Conservation (phyloP, 2,888 invertebrate species). For the Prenolepis imparis region DNA sequence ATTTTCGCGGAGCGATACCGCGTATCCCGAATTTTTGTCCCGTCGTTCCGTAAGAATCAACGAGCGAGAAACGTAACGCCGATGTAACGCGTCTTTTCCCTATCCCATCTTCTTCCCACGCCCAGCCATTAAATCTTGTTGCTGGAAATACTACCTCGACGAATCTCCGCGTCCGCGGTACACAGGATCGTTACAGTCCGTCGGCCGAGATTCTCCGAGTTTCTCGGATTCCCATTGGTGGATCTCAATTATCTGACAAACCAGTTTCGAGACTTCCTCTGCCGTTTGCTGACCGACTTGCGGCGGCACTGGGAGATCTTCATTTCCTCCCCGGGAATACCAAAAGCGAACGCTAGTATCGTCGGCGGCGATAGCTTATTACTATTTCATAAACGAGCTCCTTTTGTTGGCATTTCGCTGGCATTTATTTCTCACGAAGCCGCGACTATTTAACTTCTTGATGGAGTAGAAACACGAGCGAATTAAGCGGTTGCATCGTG, state of each 20-base stretch:
- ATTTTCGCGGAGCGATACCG: neutral
- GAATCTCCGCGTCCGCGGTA: constrained; percentile 46
- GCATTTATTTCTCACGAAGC: neutral
- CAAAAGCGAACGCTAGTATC: constrained; percentile 28
- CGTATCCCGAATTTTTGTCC: constrained; percentile 38
- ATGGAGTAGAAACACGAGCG: constrained; percentile 19
- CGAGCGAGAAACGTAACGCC: constrained; percentile 10
- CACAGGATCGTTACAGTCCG: constrained; percentile 49
- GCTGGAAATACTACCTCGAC: constrained; percentile 48
- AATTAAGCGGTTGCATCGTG: neutral
- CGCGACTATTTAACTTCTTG: neutral
- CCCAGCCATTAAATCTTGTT: constrained; percentile 40
- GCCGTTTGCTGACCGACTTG: constrained; percentile 69
- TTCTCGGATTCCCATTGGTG: constrained; percentile 71
- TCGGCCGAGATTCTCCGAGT: constrained; percentile 68
- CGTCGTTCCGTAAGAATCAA: constrained; percentile 39
- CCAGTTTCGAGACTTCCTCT: constrained; percentile 64
- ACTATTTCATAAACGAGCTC: constrained; percentile 28
- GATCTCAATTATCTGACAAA: constrained; percentile 67
- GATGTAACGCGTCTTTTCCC: constrained; percentile 2
- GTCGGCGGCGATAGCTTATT: constrained; percentile 30
- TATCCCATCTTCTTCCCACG: neutral
- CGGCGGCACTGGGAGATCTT: constrained; percentile 54
- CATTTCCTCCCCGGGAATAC: constrained; percentile 59
- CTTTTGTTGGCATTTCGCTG: constrained; percentile 5